Evolutionary conservation across 2,888 invertebrate species (phyloP), one percentile per base, ranked within the genome.

Genomic region (Lepidochrysops patricia): DNA sequence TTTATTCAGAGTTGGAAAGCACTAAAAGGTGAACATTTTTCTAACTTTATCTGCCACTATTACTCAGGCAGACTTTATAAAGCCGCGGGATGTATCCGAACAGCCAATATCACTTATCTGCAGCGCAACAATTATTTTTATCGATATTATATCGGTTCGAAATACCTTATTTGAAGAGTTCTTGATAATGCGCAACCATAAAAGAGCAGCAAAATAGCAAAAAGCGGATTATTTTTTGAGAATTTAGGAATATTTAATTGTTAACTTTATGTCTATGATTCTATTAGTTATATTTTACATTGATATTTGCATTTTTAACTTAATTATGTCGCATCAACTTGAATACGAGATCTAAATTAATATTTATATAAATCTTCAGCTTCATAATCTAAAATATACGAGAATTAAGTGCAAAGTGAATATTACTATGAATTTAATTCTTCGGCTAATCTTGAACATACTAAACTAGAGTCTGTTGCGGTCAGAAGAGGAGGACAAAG

Each of bases 31-130:
- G 29, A 54, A 32, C 19, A 54, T 54, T 54, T 49, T 29, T 54
- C 54, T 19, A 54, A 19, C 54, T 54, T 54, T 54, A 54, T 54
- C 19, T 54, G 4, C 15, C 29, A 54, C 32, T 54, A 54, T 54
- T 54, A 54, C 29, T 54, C 54, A 32, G 19, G 15, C 12, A 54
- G 54, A 15, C 54, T 54, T 54, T 54, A 32, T 54, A 32, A 19
- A 54, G 54, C 54, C 29, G 19, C 54, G 15, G 54, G 54, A 32
- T 32, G 19, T 54, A 54, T 54, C 32, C 54, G 54, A 54, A 32
- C 54, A 32, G 54, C 54, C 54, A 54, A 54, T 54, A 54, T 54
- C 54, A 54, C 54, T 54, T 54, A 54, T 29, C 54, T 54, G 15
- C 15, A 29, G 27, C 19, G 54, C 27, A 54, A 54, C 54, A 54